Evolutionary conservation across 2,797 vertebrate species (phyloP).

Genomic region (Oreochromis grahami): DNA sequence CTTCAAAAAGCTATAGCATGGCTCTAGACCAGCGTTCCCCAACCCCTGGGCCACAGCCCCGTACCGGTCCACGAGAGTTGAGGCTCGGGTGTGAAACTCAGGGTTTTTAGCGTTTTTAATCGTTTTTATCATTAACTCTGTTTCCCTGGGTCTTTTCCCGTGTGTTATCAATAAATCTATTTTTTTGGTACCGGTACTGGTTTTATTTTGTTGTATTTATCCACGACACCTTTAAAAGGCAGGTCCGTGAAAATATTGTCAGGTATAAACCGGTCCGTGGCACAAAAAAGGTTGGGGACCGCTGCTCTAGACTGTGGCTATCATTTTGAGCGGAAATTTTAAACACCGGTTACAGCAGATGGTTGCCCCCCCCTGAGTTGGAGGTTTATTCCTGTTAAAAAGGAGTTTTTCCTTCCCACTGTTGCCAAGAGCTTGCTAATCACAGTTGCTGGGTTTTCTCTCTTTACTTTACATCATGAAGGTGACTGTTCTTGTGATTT

Average conservation of each 20-base stretch:
- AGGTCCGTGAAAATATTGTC: neutral
- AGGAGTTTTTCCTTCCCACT: neutral
- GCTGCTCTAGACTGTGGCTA: neutral
- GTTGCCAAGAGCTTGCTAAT: neutral
- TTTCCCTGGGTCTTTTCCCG: neutral
- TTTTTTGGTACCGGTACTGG: neutral
- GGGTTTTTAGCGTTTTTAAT: neutral
- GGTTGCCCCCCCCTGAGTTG: neutral
- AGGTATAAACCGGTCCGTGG: neutral
- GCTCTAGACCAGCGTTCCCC: neutral
- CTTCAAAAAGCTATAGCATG: neutral
- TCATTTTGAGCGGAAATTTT: neutral
- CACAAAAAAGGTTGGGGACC: neutral
- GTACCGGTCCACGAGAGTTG: neutral
- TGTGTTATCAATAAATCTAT: neutral
- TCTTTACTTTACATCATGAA: neutral
- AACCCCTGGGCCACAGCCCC: neutral
- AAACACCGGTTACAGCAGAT: neutral
- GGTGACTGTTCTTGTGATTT: neutral
- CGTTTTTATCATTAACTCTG: neutral
- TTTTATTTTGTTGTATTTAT: neutral
- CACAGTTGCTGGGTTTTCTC: neutral
- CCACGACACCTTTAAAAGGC: neutral
- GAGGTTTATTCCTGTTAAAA: neutral
- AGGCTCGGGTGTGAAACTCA: neutral